Evolutionary conservation across 2,113 vertebrate species (phyloP).

Genomic region (Neofelis nebulosa): DNA sequence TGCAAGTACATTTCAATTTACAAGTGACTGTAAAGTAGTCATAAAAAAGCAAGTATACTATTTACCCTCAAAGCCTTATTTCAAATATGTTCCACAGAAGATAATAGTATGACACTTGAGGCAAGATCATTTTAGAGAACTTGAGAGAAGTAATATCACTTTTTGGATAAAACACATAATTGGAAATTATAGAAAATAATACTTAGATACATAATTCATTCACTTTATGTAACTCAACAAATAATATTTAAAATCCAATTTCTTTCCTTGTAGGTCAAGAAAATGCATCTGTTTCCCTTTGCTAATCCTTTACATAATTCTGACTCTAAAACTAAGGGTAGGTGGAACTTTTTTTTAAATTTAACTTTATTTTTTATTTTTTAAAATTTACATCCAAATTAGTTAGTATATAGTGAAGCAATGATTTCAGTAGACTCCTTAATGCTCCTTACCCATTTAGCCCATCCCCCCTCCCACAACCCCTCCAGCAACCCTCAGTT

Average conservation of each 20-base stretch:
- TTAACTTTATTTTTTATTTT: no score
- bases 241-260: neutral
- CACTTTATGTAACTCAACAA: neutral
- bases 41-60: neutral
- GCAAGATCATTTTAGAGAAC: conserved; percentile 86
- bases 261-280: neutral
- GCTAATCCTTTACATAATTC: neutral
- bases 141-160: conserved; percentile 82
- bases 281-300: neutral
- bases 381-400: no score
- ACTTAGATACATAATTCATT: neutral
- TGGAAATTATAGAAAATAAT: conserved; percentile 59
- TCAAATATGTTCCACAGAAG: neutral
- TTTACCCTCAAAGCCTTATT: neutral
- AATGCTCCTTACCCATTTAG: no score
- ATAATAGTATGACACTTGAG: conserved; percentile 75
- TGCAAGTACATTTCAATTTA: conserved; percentile 13
- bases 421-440: no score
- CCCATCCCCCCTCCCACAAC: no score
- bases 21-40: neutral
- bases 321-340: neutral
- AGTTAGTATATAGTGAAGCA: no score
- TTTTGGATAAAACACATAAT: conserved; percentile 88
- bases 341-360: no score
- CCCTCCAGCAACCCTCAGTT: neutral